These are phyloP conservation scores for Riparia riparia DNA, from an alignment of 2,113 vertebrate species.

Conservation along the genomic window DNA sequence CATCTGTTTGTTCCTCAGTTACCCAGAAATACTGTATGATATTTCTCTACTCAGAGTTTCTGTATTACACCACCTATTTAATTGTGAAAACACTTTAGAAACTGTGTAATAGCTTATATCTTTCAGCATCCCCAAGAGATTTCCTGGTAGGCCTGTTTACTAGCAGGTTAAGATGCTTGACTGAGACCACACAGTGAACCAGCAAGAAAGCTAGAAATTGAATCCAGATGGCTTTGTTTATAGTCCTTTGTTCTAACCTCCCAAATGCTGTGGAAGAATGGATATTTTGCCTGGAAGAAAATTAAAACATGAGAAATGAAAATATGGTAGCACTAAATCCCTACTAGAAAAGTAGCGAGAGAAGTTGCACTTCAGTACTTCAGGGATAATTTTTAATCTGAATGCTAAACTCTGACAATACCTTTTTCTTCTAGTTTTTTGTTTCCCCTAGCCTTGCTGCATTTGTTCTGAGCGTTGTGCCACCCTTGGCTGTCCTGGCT, in stretches of 20 bases:
- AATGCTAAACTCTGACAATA: neutral
- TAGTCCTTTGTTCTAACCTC: neutral
- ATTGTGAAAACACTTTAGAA: neutral
- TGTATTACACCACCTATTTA: neutral
- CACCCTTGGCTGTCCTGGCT: slow-evolving; percentile 85
- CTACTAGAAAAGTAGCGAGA: neutral
- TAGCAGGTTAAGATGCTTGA: neutral
- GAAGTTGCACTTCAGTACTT: neutral
- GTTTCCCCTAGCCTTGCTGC: slow-evolving; percentile 89
- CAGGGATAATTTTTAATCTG: neutral
- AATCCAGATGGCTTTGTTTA: neutral
- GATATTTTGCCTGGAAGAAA: neutral
- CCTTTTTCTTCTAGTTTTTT: slow-evolving; percentile 84
- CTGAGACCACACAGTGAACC: neutral
- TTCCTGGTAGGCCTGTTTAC: neutral
- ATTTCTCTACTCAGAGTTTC: neutral
- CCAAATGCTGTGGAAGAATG: neutral
- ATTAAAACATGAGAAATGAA: neutral
- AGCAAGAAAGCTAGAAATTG: slow-evolving; percentile 11
- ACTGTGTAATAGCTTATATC: neutral
- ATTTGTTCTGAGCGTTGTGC: slow-evolving; percentile 92
- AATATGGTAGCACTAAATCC: neutral
- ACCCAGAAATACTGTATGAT: neutral
- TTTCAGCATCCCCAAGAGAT: neutral
- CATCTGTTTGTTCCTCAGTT: neutral